Conservation (phyloP, 2,797 vertebrate genomes). For the Dryobates pubescens region DNA sequence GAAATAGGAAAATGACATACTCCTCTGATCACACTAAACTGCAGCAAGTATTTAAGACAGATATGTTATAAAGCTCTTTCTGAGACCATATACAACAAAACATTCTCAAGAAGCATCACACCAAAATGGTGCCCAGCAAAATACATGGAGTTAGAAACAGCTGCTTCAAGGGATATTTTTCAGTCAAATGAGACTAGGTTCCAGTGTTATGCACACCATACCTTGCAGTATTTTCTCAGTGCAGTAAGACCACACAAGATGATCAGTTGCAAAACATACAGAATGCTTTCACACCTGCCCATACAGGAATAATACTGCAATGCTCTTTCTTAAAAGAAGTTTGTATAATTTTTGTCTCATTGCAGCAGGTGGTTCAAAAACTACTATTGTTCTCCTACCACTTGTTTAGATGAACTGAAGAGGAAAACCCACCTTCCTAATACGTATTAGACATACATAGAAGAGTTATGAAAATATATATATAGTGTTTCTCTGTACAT, state of each 20-base stretch:
- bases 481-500: not conserved
- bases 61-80: not conserved
- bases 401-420: not conserved
- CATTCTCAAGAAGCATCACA: not conserved
- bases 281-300: not conserved
- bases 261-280: not conserved
- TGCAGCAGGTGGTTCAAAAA: not conserved
- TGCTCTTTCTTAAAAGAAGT: not conserved
- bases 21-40: not conserved
- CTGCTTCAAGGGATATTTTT: not conserved
- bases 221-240: not conserved
- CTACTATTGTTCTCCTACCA: not conserved
- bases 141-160: not conserved
- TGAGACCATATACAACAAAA: not conserved
- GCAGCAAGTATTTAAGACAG: not conserved
- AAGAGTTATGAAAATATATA: not conserved
- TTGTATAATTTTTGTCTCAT: not conserved
- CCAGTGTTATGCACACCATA: not conserved
- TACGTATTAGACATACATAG: not conserved
- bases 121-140: not conserved
- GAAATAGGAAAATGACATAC: not conserved
- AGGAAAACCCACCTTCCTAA: not conserved
- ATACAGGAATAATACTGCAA: not conserved
- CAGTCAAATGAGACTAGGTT: not conserved
- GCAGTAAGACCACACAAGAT: not conserved